Conservation (phyloP, 2,888 invertebrate species). For the Bruchidius siliquastri region DNA sequence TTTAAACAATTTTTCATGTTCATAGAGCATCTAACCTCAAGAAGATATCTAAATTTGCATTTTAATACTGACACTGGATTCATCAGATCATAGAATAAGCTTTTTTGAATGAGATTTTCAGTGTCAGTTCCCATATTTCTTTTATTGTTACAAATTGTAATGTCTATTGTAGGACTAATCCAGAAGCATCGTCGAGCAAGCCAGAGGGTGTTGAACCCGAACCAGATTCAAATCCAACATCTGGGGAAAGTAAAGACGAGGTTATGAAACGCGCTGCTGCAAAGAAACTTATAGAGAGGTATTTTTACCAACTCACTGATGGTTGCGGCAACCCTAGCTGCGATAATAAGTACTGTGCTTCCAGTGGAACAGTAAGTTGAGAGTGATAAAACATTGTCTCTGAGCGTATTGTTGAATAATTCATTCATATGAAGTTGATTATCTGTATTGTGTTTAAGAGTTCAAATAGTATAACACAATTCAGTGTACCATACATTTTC, state of each 20-base stretch:
- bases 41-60: too few relatives aligned
- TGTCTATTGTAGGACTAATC: conserved; percentile 35
- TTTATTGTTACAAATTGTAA: neutral
- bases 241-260: conserved; percentile 49
- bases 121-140: too few relatives aligned
- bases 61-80: too few relatives aligned
- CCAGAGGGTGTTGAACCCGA: conserved; percentile 25
- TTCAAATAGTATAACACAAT: neutral
- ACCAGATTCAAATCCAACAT: neutral
- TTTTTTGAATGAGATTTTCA: too few relatives aligned
- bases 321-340: conserved; percentile 90
- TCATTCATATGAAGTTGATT: too few relatives aligned
- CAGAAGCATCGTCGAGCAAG: conserved; percentile 46
- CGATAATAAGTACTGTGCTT: conserved; percentile 82
- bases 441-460: neutral
- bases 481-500: neutral
- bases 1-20: too few relatives aligned
- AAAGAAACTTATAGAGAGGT: conserved; percentile 82
- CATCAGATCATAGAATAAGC: too few relatives aligned
- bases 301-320: conserved; percentile 87
- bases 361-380: conserved; percentile 72
- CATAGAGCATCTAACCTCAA: too few relatives aligned
- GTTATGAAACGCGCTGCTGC: conserved; percentile 74
- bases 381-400: neutral
- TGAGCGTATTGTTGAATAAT: too few relatives aligned